Evolutionary conservation across 2,113 vertebrate genomes (phyloP), one percentile per base, ranked within the genome.

Genomic region (Marmota monax): DNA sequence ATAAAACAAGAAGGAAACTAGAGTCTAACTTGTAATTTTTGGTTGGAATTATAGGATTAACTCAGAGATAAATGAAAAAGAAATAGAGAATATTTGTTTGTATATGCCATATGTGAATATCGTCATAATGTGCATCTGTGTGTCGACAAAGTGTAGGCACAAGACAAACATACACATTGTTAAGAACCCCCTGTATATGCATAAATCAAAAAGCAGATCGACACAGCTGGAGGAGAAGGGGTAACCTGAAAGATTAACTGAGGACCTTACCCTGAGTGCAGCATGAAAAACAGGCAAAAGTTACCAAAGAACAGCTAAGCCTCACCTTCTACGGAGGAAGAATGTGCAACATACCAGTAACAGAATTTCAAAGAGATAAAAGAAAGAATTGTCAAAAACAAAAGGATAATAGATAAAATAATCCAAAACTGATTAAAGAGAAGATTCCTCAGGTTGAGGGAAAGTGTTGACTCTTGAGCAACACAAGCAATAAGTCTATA

Each of bases 351-450:
- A 67, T 34, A 32, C 29, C n/a, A 14, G 67, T 23, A 65, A 58
- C 29, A 70, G 27, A 67, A 82, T 88, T 77, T 78, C 18, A 7
- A 45, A 39, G 4, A 42, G 2, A 45, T 6, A 74, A 85, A 5
- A 78, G 39, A 53, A 77, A 37, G 7, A 73, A 61, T 53, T 77
- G 51, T 77, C 2, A 25, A 63, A 85, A 45, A 45, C 45, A 45
- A 61, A 88, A 74, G n/a, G n/a, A 12, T 85, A 56, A 58, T 8
- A 77, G 39, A 79, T 80, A 17, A 70, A 83, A 90, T 70, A 65
- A 39, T 7, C 20, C 12, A 0, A 86, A 78, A 48, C 22, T 29
- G 90, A 63, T 61, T 63, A 82, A 69, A 84, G 22, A 85, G 22
- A n/a, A 0, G 18, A 70, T 91, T 87, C 58, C n/a, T 90, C 4